Percentiles rank a stretch among this genome's conserved stretches.
Conservation (phyloP, 2,113 vertebrate species). For the Ascaphus truei region DNA sequence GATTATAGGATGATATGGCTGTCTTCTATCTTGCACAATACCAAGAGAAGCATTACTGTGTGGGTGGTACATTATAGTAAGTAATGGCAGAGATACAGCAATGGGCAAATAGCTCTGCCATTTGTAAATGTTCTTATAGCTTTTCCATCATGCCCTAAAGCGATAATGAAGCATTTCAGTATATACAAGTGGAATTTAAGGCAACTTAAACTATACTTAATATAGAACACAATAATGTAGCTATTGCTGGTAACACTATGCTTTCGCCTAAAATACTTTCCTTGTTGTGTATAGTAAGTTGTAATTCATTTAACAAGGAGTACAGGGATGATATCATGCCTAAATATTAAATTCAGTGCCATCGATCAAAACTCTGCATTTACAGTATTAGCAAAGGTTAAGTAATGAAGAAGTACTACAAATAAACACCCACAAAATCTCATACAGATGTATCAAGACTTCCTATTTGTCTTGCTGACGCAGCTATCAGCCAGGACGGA, state of each 20-base stretch:
- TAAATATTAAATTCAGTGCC: slow-evolving; percentile 5
- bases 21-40: not conserved
- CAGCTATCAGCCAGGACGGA: no score
- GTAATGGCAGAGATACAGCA: not conserved
- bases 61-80: not conserved
- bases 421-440: no score
- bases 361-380: not conserved
- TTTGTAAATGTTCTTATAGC: not conserved
- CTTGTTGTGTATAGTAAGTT: no score
- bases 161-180: no score
- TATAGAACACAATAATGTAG: no score
- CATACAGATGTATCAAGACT: no score
- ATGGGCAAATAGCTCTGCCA: not conserved
- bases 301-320: not conserved
- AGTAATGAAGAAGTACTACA: no score
- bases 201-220: no score
- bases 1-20: slow-evolving; percentile 20
- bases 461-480: no score
- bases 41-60: not conserved
- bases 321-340: not conserved
- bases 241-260: no score
- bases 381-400: slow-evolving; percentile 16
- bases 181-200: no score
- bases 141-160: not conserved
- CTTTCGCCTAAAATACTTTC: no score